phyloP scores from a whole-genome alignment of 2,888 invertebrate species.

The Beris chalybata region DNA sequence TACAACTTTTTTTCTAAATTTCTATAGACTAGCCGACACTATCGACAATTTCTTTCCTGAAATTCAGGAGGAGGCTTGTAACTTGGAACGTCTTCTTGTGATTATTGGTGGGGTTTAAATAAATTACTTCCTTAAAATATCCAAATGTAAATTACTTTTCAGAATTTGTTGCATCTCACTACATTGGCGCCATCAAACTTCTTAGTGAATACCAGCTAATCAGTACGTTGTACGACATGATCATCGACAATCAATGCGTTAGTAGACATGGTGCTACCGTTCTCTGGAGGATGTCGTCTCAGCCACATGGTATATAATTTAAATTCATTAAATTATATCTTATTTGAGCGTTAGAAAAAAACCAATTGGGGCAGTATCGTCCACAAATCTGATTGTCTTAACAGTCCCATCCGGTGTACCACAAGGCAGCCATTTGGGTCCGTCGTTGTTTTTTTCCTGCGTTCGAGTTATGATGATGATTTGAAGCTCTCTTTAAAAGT shows the following conservation, averaged over 20 bases:
- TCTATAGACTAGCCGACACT: slow-evolving; percentile 28
- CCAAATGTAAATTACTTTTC: neutral
- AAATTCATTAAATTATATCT: neutral
- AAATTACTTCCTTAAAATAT: neutral
- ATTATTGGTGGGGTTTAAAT: slow-evolving; percentile 4
- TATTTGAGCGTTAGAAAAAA: neutral
- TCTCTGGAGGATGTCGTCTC: slow-evolving; percentile 14
- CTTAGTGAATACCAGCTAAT: slow-evolving; percentile 20
- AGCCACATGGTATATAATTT: slow-evolving; percentile 17
- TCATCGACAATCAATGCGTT: slow-evolving; percentile 13
- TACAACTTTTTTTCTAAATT: neutral
- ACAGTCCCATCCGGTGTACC: too few relatives aligned
- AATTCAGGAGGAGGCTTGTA: neutral
- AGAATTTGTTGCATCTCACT: slow-evolving; percentile 18
- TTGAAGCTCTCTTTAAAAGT: too few relatives aligned
- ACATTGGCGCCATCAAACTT: slow-evolving; percentile 19
- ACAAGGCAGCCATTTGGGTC: too few relatives aligned
- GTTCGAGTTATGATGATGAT: too few relatives aligned
- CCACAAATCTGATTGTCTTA: too few relatives aligned
- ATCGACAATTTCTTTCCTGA: slow-evolving; percentile 1
- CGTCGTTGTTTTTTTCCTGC: too few relatives aligned
- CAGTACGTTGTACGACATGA: slow-evolving; percentile 26
- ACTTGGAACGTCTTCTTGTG: slow-evolving; percentile 27
- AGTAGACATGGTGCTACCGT: slow-evolving; percentile 2
- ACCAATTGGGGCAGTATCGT: too few relatives aligned